A percentile compares a stretch with the other conserved stretches of the same genome.
Conservation (phyloP, 2,113 vertebrate genomes). For the Aegotheles bennettii region DNA sequence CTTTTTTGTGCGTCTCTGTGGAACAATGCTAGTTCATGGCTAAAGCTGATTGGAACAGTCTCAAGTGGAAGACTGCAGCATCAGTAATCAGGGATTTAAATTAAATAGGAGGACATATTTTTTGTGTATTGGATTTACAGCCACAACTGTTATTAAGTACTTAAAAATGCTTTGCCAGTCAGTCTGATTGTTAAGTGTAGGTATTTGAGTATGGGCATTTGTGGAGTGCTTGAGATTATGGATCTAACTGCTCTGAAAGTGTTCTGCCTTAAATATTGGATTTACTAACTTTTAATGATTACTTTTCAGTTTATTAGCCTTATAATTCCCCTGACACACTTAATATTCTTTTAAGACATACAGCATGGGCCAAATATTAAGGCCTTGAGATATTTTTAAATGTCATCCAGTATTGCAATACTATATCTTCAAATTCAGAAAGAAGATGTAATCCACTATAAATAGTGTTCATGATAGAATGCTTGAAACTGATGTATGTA, state of each 20-base stretch:
- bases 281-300: slow-evolving; percentile 9
- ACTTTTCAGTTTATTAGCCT: neutral
- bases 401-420: neutral
- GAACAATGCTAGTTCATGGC: neutral
- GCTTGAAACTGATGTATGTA: neutral
- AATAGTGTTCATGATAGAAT: neutral
- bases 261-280: slow-evolving; percentile 3
- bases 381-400: neutral
- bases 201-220: neutral
- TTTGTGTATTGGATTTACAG: slow-evolving; percentile 29
- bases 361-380: neutral
- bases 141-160: neutral
- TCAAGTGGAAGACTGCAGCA: neutral
- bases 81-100: neutral
- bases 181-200: neutral
- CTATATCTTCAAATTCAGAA: neutral
- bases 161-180: slow-evolving; percentile 35
- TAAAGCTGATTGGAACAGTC: neutral
- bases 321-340: neutral
- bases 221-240: neutral
- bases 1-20: neutral
- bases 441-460: neutral
- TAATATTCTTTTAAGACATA: neutral
- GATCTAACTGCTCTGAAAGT: slow-evolving; percentile 21
- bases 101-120: slow-evolving; percentile 11